A percentile compares a stretch with the other conserved stretches of the same genome.
Conservation (phyloP, 2,888 invertebrate species). For the Stenolophus ochropezus region DNA sequence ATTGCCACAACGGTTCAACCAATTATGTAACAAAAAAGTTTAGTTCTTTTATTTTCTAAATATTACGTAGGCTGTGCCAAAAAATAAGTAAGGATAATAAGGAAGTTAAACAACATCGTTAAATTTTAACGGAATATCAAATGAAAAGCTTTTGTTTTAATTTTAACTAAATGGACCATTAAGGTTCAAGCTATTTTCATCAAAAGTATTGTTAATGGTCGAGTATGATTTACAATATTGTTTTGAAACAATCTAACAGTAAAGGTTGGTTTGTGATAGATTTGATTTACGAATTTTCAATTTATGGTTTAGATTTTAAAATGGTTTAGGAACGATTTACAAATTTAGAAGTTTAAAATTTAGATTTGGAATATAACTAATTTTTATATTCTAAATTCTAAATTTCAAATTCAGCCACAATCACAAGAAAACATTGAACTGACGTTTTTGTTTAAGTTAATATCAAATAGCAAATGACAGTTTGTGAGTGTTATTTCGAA, state of each 20-base stretch:
- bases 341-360: too few species aligned
- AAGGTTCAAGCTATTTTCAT: constrained; percentile 27
- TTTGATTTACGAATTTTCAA: too few species aligned
- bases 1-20: constrained; percentile 34
- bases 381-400: too few species aligned
- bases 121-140: constrained; percentile 3
- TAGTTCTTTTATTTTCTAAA: neutral
- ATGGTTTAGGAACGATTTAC: too few species aligned
- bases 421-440: too few species aligned
- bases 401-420: too few species aligned
- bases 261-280: too few species aligned
- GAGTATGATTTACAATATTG: neutral
- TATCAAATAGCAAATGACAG: too few species aligned
- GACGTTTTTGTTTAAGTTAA: too few species aligned
- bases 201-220: neutral
- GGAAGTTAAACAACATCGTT: neutral
- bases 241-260: constrained; percentile 1
- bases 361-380: too few species aligned
- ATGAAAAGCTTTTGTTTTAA: neutral
- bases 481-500: too few species aligned
- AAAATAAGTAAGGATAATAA: neutral
- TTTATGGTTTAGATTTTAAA: too few species aligned
- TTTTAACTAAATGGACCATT: constrained; percentile 21
- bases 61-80: neutral
- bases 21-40: constrained; percentile 24